A percentile compares a stretch with the other conserved stretches of the same genome.
Evolutionary conservation across 1,140 invertebrate species (phyloP).

Genomic region (Atopsyche davidsoni): DNA sequence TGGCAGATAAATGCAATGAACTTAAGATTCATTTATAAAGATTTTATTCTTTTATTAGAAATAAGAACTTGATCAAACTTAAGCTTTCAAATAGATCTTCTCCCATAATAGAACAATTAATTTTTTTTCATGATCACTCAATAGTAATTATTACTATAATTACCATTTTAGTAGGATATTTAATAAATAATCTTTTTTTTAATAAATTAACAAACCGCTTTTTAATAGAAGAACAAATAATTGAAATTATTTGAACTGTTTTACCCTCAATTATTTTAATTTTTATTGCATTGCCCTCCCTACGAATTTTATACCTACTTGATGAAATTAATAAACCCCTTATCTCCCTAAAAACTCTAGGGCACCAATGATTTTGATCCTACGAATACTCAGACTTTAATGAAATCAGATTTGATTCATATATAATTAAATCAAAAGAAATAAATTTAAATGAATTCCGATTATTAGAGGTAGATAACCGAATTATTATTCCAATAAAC

Average conservation of each 20-base stretch:
- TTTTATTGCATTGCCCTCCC: conserved; percentile 56
- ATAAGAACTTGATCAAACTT: conserved; percentile 49
- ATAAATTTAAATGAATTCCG: conserved; percentile 42
- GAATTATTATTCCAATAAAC: conserved; percentile 50
- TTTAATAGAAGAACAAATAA: conserved; percentile 46
- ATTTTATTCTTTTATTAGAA: conserved; percentile 48
- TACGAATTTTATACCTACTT: conserved; percentile 54
- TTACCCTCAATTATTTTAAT: conserved; percentile 54
- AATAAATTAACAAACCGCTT: conserved; percentile 47
- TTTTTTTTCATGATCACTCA: conserved; percentile 55
- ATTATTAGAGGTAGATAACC: conserved; percentile 60
- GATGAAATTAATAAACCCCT: conserved; percentile 44
- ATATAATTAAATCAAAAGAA: conserved; percentile 49
- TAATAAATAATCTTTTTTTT: conserved; percentile 47
- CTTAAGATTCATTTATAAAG: conserved; percentile 56
- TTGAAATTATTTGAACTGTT: conserved; percentile 62
- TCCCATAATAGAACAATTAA: conserved; percentile 54
- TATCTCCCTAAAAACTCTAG: conserved; percentile 31
- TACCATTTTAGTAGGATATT: conserved; percentile 54
- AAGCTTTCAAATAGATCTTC: conserved; percentile 51
- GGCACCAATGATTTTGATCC: conserved; percentile 66
- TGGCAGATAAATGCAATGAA: conserved; percentile 51
- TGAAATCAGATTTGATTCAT: conserved; percentile 59
- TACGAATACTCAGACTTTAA: conserved; percentile 61
- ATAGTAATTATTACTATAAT: conserved; percentile 52